Conservation (phyloP, 2,113 vertebrate species). For the Diadophis punctatus region DNA sequence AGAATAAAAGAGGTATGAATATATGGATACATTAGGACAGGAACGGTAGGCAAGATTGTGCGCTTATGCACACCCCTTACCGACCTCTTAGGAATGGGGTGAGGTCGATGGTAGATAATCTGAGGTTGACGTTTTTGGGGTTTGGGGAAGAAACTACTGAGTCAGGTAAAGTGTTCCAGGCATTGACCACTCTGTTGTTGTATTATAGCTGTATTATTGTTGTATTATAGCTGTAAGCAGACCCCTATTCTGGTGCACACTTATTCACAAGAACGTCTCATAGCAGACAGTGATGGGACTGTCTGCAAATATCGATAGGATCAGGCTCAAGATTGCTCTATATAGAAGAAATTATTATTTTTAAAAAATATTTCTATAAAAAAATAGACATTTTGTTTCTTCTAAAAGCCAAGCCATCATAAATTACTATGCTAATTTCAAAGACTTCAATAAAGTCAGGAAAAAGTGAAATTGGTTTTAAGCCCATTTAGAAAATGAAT, state of each 20-base stretch:
- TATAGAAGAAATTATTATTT: not conserved
- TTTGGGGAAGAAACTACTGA: too few species aligned
- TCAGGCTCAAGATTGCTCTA: not conserved
- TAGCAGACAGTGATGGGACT: not conserved
- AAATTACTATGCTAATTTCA: not conserved
- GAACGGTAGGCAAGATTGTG: too few species aligned
- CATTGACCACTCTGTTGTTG: too few species aligned
- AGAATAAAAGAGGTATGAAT: too few species aligned
- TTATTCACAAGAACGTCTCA: not conserved
- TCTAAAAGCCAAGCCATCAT: not conserved
- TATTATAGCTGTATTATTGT: too few species aligned
- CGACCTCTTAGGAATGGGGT: too few species aligned
- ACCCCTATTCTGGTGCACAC: not conserved
- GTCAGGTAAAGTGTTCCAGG: too few species aligned
- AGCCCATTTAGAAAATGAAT: not conserved
- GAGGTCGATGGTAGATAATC: too few species aligned
- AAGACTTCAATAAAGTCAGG: not conserved
- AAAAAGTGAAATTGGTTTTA: rapidly evolving
- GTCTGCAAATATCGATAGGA: not conserved
- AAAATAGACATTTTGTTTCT: not conserved
- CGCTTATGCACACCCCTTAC: too few species aligned
- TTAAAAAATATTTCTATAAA: not conserved
- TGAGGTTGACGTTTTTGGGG: too few species aligned
- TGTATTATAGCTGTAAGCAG: not conserved
- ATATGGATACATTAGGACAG: too few species aligned